Evolutionary conservation across 53 echinoderm and acorn worm species (phyloP).

Genomic region (Antedon mediterranea): DNA sequence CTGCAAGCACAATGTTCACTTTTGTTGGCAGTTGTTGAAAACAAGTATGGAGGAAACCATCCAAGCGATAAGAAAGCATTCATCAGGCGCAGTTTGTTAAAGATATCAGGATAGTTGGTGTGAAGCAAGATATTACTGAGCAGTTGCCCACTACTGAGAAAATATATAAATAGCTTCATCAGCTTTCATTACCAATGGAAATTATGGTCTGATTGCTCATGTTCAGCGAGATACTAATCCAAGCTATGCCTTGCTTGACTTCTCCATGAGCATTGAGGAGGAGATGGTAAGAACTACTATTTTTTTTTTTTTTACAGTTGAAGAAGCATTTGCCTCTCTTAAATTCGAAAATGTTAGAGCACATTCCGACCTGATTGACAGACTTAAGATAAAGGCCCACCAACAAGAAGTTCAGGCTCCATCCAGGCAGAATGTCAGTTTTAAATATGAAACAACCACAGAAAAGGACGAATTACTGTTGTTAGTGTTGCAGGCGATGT

Average conservation of each 20-base stretch:
- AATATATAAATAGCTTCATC: slow-evolving; percentile 30
- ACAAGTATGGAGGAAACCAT: slow-evolving; percentile 19
- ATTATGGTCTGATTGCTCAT: too few relatives aligned
- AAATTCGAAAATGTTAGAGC: not conserved
- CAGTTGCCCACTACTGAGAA: too few relatives aligned
- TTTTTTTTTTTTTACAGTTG: too few relatives aligned
- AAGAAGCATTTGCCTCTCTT: too few relatives aligned
- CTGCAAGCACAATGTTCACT: slow-evolving; percentile 30
- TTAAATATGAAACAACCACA: slow-evolving; percentile 26
- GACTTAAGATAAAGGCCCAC: slow-evolving; percentile 3
- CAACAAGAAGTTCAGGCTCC: slow-evolving; percentile 17
- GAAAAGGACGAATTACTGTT: slow-evolving; percentile 22
- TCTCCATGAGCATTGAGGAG: too few relatives aligned
- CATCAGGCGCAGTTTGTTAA: slow-evolving; percentile 23
- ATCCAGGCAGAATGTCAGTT: slow-evolving; percentile 2
- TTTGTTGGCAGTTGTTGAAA: slow-evolving; percentile 21
- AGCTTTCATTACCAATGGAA: slow-evolving; percentile 45
- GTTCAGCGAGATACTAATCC: too few relatives aligned
- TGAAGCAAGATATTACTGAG: slow-evolving; percentile 8
- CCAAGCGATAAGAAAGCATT: slow-evolving; percentile 8
- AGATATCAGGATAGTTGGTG: slow-evolving; percentile 18
- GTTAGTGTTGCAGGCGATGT: slow-evolving; percentile 31
- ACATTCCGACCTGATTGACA: not conserved
- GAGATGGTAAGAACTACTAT: too few relatives aligned
- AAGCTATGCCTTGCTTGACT: too few relatives aligned